A percentile compares a stretch with the other conserved stretches of the same genome.
Conservation (phyloP, 2,888 invertebrate genomes). For the Mythimna albipuncta region DNA sequence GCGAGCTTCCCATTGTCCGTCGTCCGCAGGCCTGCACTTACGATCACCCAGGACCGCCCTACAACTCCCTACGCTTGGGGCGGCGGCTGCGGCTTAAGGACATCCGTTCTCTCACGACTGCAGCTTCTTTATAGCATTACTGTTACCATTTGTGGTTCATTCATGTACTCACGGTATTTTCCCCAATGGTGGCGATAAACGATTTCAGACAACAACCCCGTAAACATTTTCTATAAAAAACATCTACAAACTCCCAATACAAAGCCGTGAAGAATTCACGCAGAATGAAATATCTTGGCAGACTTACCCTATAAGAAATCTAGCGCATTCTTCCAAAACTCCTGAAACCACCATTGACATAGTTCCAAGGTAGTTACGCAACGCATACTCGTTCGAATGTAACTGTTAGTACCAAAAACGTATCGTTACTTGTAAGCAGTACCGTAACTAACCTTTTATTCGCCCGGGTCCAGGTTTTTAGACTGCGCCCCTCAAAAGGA, state of each 20-base stretch:
- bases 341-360: background rate
- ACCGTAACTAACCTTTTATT: background rate
- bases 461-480: too few species aligned
- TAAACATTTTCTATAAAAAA: background rate
- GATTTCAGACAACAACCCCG: background rate
- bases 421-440: conserved; percentile 11
- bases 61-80: too few species aligned
- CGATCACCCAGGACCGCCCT: too few species aligned
- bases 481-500: too few species aligned
- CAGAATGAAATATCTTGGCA: background rate
- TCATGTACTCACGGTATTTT: too few species aligned
- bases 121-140: too few species aligned
- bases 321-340: conserved; percentile 8
- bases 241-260: background rate
- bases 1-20: too few species aligned
- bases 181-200: background rate
- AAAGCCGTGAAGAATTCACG: too few species aligned
- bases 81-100: too few species aligned
- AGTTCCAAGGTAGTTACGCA: conserved; percentile 18
- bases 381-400: conserved; percentile 5
- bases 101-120: too few species aligned
- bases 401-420: conserved; percentile 32
- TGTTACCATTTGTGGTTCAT: too few species aligned
- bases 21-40: too few species aligned
- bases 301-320: background rate